Evolutionary conservation across 2,113 vertebrate genomes (phyloP).

Genomic region (Burhinus bistriatus): DNA sequence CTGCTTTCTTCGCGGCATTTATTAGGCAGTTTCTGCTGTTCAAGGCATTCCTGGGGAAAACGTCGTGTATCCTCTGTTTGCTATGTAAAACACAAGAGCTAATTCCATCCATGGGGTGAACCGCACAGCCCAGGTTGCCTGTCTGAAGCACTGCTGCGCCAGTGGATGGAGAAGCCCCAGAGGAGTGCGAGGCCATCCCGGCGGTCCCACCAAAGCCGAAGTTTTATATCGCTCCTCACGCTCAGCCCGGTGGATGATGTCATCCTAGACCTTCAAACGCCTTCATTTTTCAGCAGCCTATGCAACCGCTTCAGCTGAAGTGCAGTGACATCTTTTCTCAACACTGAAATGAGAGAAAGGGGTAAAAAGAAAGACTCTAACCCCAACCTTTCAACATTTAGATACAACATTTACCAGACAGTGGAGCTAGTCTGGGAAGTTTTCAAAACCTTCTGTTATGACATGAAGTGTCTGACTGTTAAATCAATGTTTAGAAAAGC

Average conservation of each 20-base stretch:
- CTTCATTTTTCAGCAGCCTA: background rate
- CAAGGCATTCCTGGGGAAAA: background rate
- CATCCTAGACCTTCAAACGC: background rate
- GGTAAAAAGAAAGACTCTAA: background rate
- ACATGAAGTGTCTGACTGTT: slow-evolving; percentile 53
- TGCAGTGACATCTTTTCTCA: background rate
- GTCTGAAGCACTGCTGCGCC: background rate
- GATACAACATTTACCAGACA: slow-evolving; percentile 31
- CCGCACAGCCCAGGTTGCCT: background rate
- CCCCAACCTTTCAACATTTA: background rate
- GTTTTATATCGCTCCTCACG: background rate
- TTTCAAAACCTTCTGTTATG: slow-evolving; percentile 68
- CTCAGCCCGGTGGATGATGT: background rate
- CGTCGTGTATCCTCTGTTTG: background rate
- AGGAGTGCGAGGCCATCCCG: background rate
- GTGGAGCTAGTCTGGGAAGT: slow-evolving; percentile 45
- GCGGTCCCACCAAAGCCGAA: background rate
- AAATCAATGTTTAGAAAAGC: slow-evolving; percentile 73
- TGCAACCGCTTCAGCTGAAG: background rate
- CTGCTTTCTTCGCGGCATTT: background rate
- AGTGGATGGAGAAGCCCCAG: background rate
- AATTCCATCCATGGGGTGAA: accelerated
- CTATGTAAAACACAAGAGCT: background rate
- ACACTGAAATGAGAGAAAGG: background rate
- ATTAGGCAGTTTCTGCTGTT: background rate